Evolutionary conservation across 2,113 vertebrate species (phyloP), one percentile per base, ranked within the genome.

Genomic region (Poeciliopsis turrubarensis): DNA sequence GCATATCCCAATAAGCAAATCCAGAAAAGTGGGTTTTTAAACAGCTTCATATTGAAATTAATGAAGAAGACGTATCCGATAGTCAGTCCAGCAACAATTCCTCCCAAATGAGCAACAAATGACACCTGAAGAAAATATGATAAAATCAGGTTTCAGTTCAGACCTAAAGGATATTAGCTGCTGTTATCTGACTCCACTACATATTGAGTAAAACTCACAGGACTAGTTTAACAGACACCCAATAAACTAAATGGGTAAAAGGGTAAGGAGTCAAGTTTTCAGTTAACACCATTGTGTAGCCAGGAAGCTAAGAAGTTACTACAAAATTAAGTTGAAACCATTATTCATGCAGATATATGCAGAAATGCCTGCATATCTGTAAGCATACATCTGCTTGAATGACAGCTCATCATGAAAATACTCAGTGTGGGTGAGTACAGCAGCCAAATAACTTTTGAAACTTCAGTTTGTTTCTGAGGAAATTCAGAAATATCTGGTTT

Each of bases 1-100:
- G 92, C 17, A 65, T 95, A 97, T 10, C 91, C 95, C 25, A 91
- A 92, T 30, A 97, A 96, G 54, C 96, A 96, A 10, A 95, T 60
- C 96, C 96, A 97, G 87, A 98, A 98, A 39, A 95, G 94, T 2
- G 95, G 94, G 77, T 98, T 96, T 84, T 95, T 96, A 27, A 97
- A 91, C 5, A 97, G 91, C 54, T 95, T 94, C 76, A 92, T 82
- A 89, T 95, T 92, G 89, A 96, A 97, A 74, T 86, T 94, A 70
- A 94, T 97, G 86, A 98, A 98, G 88, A 98, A 96, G 14, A 96
- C 95, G 60, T 96, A 98, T 64, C 97, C 97, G 19, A 98, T 84
- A 41, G 95, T 96, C 96, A 97, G 97, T n/a, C 97, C 97, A 6
- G 97, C 96, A 37, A 95, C 85, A 19, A 95, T 95, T 0, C 97